A percentile compares a stretch with the other conserved stretches of the same genome.
These are phyloP conservation scores for Climacteris rufus DNA, from an alignment of 2,113 vertebrate genomes.

Conservation along the genomic window DNA sequence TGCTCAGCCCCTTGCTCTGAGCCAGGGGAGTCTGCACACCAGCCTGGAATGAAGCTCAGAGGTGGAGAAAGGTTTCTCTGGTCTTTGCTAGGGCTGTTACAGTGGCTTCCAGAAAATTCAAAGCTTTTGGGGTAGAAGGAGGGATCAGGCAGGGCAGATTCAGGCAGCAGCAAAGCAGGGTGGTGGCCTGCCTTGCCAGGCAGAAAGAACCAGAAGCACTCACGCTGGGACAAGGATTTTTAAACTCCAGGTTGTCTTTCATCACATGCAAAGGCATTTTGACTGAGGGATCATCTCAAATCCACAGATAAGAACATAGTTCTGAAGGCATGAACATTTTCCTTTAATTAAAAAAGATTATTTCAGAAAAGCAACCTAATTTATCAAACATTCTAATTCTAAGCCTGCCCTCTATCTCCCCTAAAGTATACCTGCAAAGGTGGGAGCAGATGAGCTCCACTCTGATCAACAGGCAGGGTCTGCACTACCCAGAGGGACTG, in stretches of 20 bases:
- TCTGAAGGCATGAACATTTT: not conserved
- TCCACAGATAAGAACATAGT: not conserved
- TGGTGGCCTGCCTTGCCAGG: not conserved
- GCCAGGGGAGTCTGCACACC: not conserved
- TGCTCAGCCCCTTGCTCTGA: not conserved
- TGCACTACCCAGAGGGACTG: not conserved
- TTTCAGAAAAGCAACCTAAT: not conserved
- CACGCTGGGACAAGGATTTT: not conserved
- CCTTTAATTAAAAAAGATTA: not conserved
- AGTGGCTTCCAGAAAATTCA: not conserved
- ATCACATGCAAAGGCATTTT: not conserved
- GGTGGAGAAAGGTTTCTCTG: not conserved
- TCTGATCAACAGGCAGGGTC: not conserved
- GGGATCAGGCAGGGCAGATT: not conserved
- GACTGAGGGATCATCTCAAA: not conserved
- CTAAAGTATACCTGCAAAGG: not conserved
- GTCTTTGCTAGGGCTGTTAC: not conserved
- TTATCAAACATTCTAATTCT: not conserved
- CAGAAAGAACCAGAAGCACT: not conserved
- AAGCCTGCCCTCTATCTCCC: not conserved
- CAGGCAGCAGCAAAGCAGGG: not conserved
- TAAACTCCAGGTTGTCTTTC: not conserved
- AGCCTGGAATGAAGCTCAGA: not conserved
- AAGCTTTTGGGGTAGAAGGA: not conserved
- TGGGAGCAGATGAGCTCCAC: not conserved